These are phyloP conservation scores for Rhombomys opimus DNA, from an alignment of 2,113 vertebrate species.

Conservation along the genomic window DNA sequence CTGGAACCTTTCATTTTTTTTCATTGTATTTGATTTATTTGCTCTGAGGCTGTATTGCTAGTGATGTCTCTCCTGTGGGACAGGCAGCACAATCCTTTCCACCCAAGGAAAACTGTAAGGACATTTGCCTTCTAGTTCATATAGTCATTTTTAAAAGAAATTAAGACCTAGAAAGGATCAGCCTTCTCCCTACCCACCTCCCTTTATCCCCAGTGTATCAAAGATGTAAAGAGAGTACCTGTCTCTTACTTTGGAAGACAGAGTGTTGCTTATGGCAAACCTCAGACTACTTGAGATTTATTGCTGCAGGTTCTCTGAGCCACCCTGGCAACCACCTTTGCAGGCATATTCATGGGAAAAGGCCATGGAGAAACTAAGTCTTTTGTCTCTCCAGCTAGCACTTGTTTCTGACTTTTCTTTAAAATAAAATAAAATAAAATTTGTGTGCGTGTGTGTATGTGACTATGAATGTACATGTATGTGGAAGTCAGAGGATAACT, in stretches of 20 bases:
- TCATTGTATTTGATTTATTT: constrained; percentile 33
- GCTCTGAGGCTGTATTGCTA: background rate
- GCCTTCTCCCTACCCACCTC: background rate
- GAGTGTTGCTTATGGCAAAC: constrained; percentile 75
- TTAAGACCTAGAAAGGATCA: background rate
- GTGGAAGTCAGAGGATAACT: background rate
- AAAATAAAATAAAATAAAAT: background rate
- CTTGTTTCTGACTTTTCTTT: background rate
- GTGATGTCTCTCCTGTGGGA: background rate
- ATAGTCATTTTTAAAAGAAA: constrained; percentile 59
- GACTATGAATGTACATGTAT: background rate
- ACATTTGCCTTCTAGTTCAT: background rate
- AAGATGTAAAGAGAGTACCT: constrained; percentile 27
- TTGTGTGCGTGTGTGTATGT: background rate
- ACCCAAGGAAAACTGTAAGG: background rate
- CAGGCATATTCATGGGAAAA: constrained; percentile 26
- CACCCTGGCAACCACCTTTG: constrained; percentile 54
- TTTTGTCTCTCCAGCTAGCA: background rate
- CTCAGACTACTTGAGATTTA: constrained; percentile 60
- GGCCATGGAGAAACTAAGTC: background rate
- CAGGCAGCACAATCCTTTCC: background rate
- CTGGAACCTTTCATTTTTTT: background rate
- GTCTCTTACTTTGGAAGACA: constrained; percentile 63
- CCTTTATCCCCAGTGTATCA: background rate
- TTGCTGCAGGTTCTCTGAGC: constrained; percentile 49